Evolutionary conservation across 2,888 invertebrate genomes (phyloP).

Genomic region (Aphidius colemani): DNA sequence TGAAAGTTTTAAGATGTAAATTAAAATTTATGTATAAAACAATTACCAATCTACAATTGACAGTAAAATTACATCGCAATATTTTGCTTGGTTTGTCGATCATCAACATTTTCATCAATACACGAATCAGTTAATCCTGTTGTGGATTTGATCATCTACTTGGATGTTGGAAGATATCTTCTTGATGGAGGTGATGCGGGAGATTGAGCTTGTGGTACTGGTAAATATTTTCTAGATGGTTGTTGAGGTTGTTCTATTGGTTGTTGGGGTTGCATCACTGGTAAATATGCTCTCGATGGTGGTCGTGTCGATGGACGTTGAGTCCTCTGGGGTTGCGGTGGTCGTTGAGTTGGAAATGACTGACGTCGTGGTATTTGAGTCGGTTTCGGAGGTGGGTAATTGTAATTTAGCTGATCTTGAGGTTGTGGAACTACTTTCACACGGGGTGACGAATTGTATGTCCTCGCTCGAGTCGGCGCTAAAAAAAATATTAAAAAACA

Average conservation of each 20-base stretch:
- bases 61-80: too few relatives aligned
- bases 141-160: too few relatives aligned
- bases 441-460: slow-evolving; percentile 1
- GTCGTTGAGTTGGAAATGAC: slow-evolving; percentile 21
- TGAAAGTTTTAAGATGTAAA: too few relatives aligned
- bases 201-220: slow-evolving; percentile 21
- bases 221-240: slow-evolving; percentile 30
- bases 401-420: background rate
- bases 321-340: slow-evolving; percentile 21
- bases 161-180: too few relatives aligned
- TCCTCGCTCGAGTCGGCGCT: background rate
- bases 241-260: slow-evolving; percentile 21
- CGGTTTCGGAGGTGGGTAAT: background rate
- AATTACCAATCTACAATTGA: too few relatives aligned
- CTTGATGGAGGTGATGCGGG: too few relatives aligned
- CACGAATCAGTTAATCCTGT: too few relatives aligned
- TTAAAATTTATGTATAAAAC: too few relatives aligned
- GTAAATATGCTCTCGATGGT: background rate
- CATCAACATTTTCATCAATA: too few relatives aligned
- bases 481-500: too few relatives aligned
- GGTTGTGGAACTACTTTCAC: background rate
- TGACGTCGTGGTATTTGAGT: slow-evolving; percentile 2
- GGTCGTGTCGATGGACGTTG: slow-evolving; percentile 31
- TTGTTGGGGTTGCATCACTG: background rate
- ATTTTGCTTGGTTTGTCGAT: background rate